Percentiles rank a stretch among this genome's conserved stretches.
These are phyloP conservation scores for Vidua macroura DNA, from an alignment of 2,113 vertebrate genomes.

Conservation along the genomic window DNA sequence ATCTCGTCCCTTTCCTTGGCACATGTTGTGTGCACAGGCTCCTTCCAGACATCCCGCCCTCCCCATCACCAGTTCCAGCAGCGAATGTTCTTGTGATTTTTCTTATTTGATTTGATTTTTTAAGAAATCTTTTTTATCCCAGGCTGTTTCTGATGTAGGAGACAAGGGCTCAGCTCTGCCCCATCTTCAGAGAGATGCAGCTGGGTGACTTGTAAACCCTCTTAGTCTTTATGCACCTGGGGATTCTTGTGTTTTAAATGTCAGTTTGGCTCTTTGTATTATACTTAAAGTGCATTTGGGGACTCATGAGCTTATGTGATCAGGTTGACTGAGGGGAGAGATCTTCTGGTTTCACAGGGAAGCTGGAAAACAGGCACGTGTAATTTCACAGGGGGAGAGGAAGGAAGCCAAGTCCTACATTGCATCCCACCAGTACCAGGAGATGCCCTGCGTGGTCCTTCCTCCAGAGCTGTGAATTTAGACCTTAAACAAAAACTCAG, in stretches of 20 bases:
- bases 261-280: neutral
- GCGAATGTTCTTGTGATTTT: conserved; percentile 12
- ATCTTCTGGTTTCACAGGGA: neutral
- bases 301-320: neutral
- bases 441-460: neutral
- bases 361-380: neutral
- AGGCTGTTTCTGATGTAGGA: conserved; percentile 3
- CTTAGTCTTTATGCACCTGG: neutral
- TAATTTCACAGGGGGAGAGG: neutral
- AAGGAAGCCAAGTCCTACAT: neutral
- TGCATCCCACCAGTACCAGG: neutral
- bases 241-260: neutral
- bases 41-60: neutral
- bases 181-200: neutral
- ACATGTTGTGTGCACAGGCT: neutral
- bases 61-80: conserved; percentile 10
- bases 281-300: neutral
- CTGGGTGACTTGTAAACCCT: neutral
- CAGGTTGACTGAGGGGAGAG: neutral
- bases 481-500: neutral
- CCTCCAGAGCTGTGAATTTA: neutral
- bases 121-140: neutral
- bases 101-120: neutral
- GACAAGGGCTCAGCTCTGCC: neutral
- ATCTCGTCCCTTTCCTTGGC: neutral